phyloP scores from a whole-genome alignment of 2,888 invertebrate species.

The Allolobophora icterica region DNA sequence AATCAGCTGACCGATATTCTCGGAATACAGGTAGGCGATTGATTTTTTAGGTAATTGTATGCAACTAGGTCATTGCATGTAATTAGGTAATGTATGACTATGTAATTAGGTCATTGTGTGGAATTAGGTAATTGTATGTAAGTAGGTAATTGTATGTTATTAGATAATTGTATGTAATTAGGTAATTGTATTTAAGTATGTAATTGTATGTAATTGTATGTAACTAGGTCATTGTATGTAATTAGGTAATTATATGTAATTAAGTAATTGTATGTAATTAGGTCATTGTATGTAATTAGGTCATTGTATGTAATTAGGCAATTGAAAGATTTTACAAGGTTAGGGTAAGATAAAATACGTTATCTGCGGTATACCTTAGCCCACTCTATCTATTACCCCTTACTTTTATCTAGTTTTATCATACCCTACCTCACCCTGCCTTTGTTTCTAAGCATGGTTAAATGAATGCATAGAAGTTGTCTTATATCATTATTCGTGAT shows the following conservation, averaged over 20 bases:
- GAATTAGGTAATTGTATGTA: background rate
- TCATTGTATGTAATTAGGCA: no score
- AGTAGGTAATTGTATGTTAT: background rate
- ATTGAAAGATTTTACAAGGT: background rate
- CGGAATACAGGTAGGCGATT: constrained; percentile 53
- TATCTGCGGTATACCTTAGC: no score
- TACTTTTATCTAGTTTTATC: no score
- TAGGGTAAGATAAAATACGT: no score
- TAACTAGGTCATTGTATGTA: no score
- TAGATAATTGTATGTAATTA: no score
- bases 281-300: background rate
- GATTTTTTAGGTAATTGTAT: constrained; percentile 14
- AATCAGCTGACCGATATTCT: constrained; percentile 60
- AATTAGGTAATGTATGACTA: background rate
- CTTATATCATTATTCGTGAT: background rate
- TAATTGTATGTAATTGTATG: background rate
- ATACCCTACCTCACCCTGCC: background rate
- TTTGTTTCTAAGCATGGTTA: background rate
- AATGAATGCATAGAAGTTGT: background rate
- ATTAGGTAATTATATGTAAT: no score
- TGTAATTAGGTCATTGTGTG: no score
- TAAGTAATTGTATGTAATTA: no score
- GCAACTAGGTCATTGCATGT: no score
- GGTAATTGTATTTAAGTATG: no score
- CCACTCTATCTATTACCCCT: no score